These are phyloP conservation scores for Dexiosoma caninum DNA, from an alignment of 2,888 invertebrate species.

Conservation along the genomic window DNA sequence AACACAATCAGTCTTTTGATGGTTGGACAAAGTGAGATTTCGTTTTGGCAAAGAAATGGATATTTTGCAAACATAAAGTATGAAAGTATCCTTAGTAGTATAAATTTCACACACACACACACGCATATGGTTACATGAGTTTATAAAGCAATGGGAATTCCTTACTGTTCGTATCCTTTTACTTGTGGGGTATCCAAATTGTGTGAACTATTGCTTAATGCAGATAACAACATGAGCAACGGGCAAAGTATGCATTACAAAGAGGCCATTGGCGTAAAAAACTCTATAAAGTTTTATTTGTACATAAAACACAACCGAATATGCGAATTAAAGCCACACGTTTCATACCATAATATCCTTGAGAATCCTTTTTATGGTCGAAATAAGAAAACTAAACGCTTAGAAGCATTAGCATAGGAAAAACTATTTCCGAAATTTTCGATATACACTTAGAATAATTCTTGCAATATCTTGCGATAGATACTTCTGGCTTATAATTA, in stretches of 20 bases:
- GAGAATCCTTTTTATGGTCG: slow-evolving; percentile 71
- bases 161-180: background rate
- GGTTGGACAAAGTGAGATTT: slow-evolving; percentile 10
- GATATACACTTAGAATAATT: too few species aligned
- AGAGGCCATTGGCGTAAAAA: slow-evolving; percentile 20
- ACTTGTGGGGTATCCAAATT: slow-evolving; percentile 64
- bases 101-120: slow-evolving; percentile 12
- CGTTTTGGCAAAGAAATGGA: slow-evolving; percentile 31
- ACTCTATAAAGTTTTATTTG: slow-evolving; percentile 43
- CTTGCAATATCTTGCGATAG: too few species aligned
- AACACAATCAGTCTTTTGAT: slow-evolving; percentile 6
- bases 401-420: too few species aligned
- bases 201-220: slow-evolving; percentile 74
- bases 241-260: slow-evolving; percentile 25
- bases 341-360: slow-evolving; percentile 62
- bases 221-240: slow-evolving; percentile 70
- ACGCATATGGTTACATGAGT: background rate
- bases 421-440: too few species aligned
- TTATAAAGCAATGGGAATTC: slow-evolving; percentile 5
- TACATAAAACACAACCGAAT: slow-evolving; percentile 52
- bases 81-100: slow-evolving; percentile 48
- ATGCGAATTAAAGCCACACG: slow-evolving; percentile 47
- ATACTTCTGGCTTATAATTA: too few species aligned
- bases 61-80: slow-evolving; percentile 69
- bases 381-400: slow-evolving; percentile 41